Evolutionary conservation across 1,140 invertebrate genomes (phyloP).

Genomic region (Bombyx mandarina): DNA sequence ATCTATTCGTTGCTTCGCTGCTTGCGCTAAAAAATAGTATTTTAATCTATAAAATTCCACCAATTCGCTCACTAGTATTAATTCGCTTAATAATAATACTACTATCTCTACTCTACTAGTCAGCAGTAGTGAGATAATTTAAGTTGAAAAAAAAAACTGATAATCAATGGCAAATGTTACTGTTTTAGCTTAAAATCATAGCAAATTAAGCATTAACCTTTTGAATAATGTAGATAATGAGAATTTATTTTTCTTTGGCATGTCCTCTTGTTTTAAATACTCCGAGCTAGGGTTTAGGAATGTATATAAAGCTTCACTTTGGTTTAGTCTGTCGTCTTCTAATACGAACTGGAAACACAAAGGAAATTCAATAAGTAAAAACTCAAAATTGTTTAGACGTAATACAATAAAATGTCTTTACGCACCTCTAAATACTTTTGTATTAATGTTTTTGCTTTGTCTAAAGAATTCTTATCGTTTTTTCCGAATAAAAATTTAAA

Average conservation of each 20-base stretch:
- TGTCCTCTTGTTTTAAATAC: constrained; percentile 83
- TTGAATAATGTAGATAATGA: constrained; percentile 89
- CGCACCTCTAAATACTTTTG: constrained; percentile 89
- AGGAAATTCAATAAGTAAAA: background rate
- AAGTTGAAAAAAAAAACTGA: too few species aligned
- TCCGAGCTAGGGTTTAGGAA: constrained; percentile 92
- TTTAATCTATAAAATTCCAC: too few species aligned
- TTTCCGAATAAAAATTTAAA: constrained; percentile 86
- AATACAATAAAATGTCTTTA: constrained; percentile 16
- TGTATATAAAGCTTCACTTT: constrained; percentile 89
- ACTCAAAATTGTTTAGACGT: background rate
- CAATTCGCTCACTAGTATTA: too few species aligned
- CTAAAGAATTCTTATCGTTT: constrained; percentile 82
- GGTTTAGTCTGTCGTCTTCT: constrained; percentile 87
- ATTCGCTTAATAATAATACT: too few species aligned
- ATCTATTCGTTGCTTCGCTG: constrained; percentile 50
- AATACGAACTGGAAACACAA: constrained; percentile 79
- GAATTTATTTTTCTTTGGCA: constrained; percentile 85
- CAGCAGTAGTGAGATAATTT: too few species aligned
- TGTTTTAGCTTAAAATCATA: too few species aligned
- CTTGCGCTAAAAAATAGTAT: constrained; percentile 34
- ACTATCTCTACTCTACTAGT: too few species aligned
- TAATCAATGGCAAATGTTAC: too few species aligned
- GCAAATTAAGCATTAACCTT: constrained; percentile 60
- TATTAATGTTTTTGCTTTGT: constrained; percentile 86